Percentiles rank a stretch among this genome's conserved stretches.
These are phyloP conservation scores for Nebria salina DNA, from an alignment of 2,888 invertebrate species.

Conservation along the genomic window DNA sequence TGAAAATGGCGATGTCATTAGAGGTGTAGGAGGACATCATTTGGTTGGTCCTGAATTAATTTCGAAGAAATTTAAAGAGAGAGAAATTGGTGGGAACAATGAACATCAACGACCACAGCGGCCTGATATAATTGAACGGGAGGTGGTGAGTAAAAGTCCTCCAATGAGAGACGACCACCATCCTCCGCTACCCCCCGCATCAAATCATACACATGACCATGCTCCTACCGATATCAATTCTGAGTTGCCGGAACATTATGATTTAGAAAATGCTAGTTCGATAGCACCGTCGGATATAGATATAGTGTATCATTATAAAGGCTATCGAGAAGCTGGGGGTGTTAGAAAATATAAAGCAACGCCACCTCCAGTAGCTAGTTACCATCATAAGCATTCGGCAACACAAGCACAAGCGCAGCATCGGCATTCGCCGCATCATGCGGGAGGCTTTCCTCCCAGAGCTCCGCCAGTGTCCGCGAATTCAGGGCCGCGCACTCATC, in stretches of 20 bases:
- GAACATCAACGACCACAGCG: constrained; percentile 83
- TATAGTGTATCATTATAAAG: constrained; percentile 96
- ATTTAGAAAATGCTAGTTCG: constrained; percentile 95
- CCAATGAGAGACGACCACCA: constrained; percentile 82
- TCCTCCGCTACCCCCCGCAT: constrained; percentile 81
- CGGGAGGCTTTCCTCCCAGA: constrained; percentile 77
- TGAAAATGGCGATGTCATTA: constrained; percentile 77
- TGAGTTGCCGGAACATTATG: constrained; percentile 91
- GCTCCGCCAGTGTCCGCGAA: constrained; percentile 77
- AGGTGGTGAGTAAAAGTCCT: constrained; percentile 86
- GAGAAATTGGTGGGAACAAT: constrained; percentile 75
- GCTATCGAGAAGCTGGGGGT: constrained; percentile 86
- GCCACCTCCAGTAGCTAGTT: constrained; percentile 81
- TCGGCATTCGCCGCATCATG: constrained; percentile 81
- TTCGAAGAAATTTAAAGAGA: constrained; percentile 88
- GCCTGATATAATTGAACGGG: constrained; percentile 93
- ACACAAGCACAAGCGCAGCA: constrained; percentile 74
- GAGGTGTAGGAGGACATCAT: constrained; percentile 80
- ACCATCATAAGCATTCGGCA: constrained; percentile 80
- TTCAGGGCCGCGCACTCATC: constrained; percentile 72
- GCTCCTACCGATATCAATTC: constrained; percentile 79
- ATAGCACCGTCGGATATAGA: constrained; percentile 98
- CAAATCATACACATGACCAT: constrained; percentile 78
- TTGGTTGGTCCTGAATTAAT: constrained; percentile 86
- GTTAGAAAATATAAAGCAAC: constrained; percentile 89